These are phyloP conservation scores for Sarcophaga caerulescens DNA, from an alignment of 2,888 invertebrate species.

Conservation along the genomic window DNA sequence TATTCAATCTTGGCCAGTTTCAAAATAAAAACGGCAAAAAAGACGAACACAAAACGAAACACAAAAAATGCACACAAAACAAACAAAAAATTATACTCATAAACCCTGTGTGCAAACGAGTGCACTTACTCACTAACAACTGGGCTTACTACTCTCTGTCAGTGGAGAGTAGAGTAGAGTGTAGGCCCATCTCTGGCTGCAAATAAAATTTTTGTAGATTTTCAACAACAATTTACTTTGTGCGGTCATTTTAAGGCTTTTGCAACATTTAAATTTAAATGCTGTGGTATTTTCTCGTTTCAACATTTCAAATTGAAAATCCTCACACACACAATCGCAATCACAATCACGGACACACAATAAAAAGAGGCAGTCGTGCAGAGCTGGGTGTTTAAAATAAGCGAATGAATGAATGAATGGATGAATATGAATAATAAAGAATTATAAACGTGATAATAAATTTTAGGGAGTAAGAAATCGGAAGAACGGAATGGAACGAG, in stretches of 20 bases:
- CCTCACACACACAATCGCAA: neutral
- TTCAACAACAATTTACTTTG: slow-evolving; percentile 61
- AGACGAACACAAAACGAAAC: neutral
- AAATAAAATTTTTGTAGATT: neutral
- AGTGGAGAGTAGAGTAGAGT: too few relatives aligned
- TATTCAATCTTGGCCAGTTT: neutral
- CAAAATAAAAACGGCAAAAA: neutral
- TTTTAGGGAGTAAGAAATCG: too few relatives aligned
- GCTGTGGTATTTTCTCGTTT: slow-evolving; percentile 63
- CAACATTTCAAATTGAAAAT: slow-evolving; percentile 55
- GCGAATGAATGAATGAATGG: too few relatives aligned
- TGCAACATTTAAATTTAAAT: slow-evolving; percentile 68
- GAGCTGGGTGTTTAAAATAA: too few relatives aligned
- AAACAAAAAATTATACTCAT: neutral
- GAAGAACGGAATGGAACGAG: too few relatives aligned
- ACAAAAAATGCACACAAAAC: too few relatives aligned
- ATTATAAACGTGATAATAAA: too few relatives aligned
- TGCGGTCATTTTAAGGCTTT: slow-evolving; percentile 65
- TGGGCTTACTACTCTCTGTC: too few relatives aligned
- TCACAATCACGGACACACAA: too few relatives aligned
- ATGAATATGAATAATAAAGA: too few relatives aligned
- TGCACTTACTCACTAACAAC: too few relatives aligned
- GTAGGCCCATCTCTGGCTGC: neutral
- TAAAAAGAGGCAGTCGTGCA: too few relatives aligned
- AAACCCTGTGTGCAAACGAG: neutral